phyloP scores from a whole-genome alignment of 2,113 vertebrate genomes.

The Jacana jacana region DNA sequence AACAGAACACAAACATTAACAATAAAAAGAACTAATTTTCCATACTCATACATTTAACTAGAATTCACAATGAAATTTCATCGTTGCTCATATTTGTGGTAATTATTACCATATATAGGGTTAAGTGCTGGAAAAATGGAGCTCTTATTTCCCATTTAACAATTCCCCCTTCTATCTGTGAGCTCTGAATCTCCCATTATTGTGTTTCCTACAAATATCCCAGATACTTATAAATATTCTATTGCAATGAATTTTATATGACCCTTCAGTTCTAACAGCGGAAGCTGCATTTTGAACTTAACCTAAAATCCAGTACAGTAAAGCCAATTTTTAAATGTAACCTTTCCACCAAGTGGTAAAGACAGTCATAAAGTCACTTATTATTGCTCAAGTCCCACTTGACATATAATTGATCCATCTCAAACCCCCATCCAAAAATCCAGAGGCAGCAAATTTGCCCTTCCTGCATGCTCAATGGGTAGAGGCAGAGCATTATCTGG shows the following conservation, averaged over 20 bases:
- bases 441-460: constrained; percentile 51
- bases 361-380: constrained; percentile 40
- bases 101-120: constrained; percentile 20
- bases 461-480: neutral
- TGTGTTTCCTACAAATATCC: constrained; percentile 67
- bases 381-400: constrained; percentile 54
- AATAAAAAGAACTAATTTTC: neutral
- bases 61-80: neutral
- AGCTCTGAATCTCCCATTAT: constrained; percentile 60
- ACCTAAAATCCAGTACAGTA: constrained; percentile 51
- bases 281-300: constrained; percentile 62
- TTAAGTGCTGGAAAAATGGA: constrained; percentile 47
- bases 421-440: constrained; percentile 46
- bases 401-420: constrained; percentile 46
- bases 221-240: constrained; percentile 71
- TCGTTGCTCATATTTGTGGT: constrained; percentile 11
- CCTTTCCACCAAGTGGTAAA: constrained; percentile 55
- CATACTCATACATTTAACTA: neutral
- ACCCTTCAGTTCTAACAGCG: constrained; percentile 64
- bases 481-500: neutral
- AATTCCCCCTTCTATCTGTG: constrained; percentile 29
- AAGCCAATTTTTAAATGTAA: constrained; percentile 59
- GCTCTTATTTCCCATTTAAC: constrained; percentile 46
- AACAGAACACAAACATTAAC: neutral
- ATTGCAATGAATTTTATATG: constrained; percentile 71